Base-by-base conservation (phyloP, 1,140 invertebrate genomes). In the Schlechtendalia chinensis region DNA sequence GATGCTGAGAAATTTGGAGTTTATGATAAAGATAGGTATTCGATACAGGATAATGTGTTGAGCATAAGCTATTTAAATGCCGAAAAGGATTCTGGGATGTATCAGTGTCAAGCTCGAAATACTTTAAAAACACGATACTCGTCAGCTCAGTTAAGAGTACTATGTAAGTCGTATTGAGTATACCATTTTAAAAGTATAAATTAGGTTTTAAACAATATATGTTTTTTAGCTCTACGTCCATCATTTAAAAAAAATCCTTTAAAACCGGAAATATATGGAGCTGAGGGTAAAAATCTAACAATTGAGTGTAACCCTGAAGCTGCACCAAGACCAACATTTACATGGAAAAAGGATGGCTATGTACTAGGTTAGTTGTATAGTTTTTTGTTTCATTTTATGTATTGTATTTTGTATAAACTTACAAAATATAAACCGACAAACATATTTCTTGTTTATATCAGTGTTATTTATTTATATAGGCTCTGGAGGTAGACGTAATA, bases 281-380 rank as follows among this genome's bases (percentile, higher is more conserved):
- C 94, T 3, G 92, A 96, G 86, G 91, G 91, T 82, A 94, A 95
- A 58, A 98, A 98, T 86, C 92, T 95, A 0, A 98, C 96, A 0
- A 92, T 99, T 74, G 88, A 90, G 56, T 99, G 97, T 86, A 91
- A 94, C 83, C 96, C 97, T 0, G 97, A 99, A 88, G 96, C 95
- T 24, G 96, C 96, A 5, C 97, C 97, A 1, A 89, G 88, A 82
- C 95, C 97, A 0, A 91, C 91, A 83, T 96, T 96, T 84, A 89
- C 90, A 58, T 98, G 96, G 96, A 93, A 93, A 84, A 96, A 96
- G 86, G 92, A 98, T 88, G 94, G 93, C 24, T 91, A 91, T 84
- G 87, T 92, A 3, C 89, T 97, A 69, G 94, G 92, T 81, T 87
- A 83, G 69, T 50, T 45, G 3, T 56, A 80, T 53, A 75, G 12